Conservation (phyloP, 1,140 invertebrate species). For the Copidosoma floridanum region DNA sequence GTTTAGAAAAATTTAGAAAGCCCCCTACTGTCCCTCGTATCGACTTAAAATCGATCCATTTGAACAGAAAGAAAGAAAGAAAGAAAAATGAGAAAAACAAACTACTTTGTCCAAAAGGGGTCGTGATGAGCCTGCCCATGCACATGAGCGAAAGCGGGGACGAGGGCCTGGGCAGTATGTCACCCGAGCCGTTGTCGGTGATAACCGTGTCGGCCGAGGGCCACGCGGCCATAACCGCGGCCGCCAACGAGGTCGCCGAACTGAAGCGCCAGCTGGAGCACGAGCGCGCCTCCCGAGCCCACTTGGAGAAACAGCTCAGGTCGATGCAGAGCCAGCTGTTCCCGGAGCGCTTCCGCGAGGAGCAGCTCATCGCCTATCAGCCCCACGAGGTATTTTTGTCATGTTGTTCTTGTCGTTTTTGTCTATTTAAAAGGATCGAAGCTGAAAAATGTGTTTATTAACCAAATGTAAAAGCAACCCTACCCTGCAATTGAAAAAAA, state of each 20-base stretch:
- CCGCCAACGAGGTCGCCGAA: slow-evolving; percentile 70
- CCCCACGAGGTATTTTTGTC: slow-evolving; percentile 50
- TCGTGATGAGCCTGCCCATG: slow-evolving; percentile 51
- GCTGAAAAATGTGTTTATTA: no score
- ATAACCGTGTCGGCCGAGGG: slow-evolving; percentile 58
- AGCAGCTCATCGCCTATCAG: slow-evolving; percentile 56
- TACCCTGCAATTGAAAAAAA: no score
- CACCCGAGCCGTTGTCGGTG: slow-evolving; percentile 69
- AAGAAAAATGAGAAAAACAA: no score
- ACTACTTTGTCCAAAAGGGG: no score
- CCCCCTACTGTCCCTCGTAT: no score
- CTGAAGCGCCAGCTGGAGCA: slow-evolving; percentile 79
- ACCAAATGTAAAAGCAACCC: no score
- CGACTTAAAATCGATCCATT: no score
- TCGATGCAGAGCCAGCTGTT: slow-evolving; percentile 55
- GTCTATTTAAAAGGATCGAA: no score
- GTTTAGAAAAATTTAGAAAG: no score
- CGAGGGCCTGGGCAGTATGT: slow-evolving; percentile 68
- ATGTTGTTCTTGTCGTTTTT: no score
- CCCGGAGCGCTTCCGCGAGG: slow-evolving; percentile 51
- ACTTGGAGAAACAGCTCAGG: slow-evolving; percentile 72
- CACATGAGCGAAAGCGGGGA: slow-evolving; percentile 65
- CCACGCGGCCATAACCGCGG: slow-evolving; percentile 52
- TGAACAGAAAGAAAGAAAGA: no score
- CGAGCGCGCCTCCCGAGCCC: slow-evolving; percentile 73